These are phyloP conservation scores for Agonopterix heracliana DNA, from an alignment of 2,888 invertebrate genomes.

Conservation along the genomic window DNA sequence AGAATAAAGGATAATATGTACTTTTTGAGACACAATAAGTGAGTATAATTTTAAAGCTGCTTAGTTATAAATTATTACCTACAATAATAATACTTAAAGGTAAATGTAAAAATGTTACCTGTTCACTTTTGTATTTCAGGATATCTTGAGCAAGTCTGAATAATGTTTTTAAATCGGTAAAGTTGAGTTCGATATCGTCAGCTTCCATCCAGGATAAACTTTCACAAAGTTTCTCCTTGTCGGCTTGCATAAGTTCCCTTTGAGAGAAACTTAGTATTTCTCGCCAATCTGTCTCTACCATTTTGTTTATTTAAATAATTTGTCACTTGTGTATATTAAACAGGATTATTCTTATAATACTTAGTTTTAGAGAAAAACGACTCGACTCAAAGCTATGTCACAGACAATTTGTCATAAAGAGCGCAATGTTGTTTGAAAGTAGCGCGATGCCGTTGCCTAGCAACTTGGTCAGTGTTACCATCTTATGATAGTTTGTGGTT, in stretches of 20 bases:
- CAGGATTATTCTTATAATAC: not conserved
- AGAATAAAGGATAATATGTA: too few species aligned
- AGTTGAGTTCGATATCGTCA: slow-evolving; percentile 74
- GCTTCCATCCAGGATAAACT: slow-evolving; percentile 78
- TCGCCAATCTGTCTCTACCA: slow-evolving; percentile 76
- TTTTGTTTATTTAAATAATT: slow-evolving; percentile 19
- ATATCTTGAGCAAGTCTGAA: slow-evolving; percentile 81
- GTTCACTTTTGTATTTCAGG: slow-evolving; percentile 81
- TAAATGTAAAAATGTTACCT: slow-evolving; percentile 64
- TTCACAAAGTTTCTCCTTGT: slow-evolving; percentile 80
- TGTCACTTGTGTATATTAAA: not conserved
- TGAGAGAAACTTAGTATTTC: slow-evolving; percentile 73
- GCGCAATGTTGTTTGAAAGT: not conserved
- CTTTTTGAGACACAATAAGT: too few species aligned
- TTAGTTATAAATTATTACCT: too few species aligned
- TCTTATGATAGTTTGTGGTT: too few species aligned
- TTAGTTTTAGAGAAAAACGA: not conserved
- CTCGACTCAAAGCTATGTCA: too few species aligned
- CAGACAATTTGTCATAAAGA: too few species aligned
- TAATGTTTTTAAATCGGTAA: slow-evolving; percentile 72
- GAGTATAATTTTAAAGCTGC: not conserved
- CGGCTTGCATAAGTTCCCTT: slow-evolving; percentile 72
- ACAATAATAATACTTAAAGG: too few species aligned
- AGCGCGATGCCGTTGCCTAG: slow-evolving; percentile 35
- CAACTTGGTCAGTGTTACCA: slow-evolving; percentile 24